Evolutionary conservation across 2,113 vertebrate species (phyloP).

Genomic region (Bufo bufo): DNA sequence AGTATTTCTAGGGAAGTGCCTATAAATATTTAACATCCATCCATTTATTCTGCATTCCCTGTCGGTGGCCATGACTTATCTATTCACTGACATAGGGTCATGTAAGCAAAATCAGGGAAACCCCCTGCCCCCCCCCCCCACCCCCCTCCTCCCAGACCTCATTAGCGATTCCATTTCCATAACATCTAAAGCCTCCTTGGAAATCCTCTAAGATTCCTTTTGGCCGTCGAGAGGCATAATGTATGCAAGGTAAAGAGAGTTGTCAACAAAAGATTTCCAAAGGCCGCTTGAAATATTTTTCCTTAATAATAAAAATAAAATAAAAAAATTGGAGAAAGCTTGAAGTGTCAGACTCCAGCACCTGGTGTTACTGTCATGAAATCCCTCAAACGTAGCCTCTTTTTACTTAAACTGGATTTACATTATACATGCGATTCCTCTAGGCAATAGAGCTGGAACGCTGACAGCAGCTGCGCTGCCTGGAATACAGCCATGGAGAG

Average conservation of each 20-base stretch:
- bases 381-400: slow-evolving; percentile 62
- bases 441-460: slow-evolving; percentile 68
- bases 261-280: slow-evolving; percentile 31
- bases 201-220: slow-evolving; percentile 1
- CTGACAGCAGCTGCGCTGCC: slow-evolving; percentile 67
- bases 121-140: background rate
- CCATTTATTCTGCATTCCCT: slow-evolving; percentile 16
- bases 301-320: background rate
- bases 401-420: slow-evolving; percentile 64
- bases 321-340: slow-evolving; percentile 1
- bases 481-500: slow-evolving; percentile 64
- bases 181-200: background rate
- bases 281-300: slow-evolving; percentile 6
- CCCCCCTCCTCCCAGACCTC: background rate
- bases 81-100: background rate
- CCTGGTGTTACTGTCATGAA: slow-evolving; percentile 54
- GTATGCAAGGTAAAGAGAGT: slow-evolving; percentile 11
- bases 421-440: slow-evolving; percentile 71
- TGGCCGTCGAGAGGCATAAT: slow-evolving; percentile 14
- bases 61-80: background rate
- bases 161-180: slow-evolving; percentile 7
- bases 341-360: slow-evolving; percentile 45
- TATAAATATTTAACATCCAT: slow-evolving; percentile 26
- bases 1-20: background rate
- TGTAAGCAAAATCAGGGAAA: background rate